These are phyloP conservation scores for Platichthys flesus DNA, from an alignment of 2,113 vertebrate genomes.

Conservation along the genomic window DNA sequence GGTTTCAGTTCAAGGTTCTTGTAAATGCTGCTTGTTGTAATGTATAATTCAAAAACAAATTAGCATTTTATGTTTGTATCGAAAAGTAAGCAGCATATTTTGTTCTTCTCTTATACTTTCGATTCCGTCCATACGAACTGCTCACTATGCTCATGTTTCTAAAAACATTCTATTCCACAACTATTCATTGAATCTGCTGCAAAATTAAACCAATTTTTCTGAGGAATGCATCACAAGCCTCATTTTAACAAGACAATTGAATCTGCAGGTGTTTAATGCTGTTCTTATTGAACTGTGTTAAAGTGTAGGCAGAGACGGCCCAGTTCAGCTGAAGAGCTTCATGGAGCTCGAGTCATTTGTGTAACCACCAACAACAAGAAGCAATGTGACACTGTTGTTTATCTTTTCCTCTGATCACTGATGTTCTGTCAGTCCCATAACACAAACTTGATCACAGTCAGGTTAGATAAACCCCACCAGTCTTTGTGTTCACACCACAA, in stretches of 20 bases:
- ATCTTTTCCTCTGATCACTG: too few species aligned
- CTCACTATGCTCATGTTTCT: not conserved
- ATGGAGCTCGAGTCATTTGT: too few species aligned
- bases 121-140: not conserved
- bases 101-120: not conserved
- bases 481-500: not conserved
- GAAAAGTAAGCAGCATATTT: too few species aligned
- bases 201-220: not conserved
- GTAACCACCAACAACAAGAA: too few species aligned
- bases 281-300: not conserved
- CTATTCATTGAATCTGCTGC: not conserved
- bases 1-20: not conserved
- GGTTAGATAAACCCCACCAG: not conserved
- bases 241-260: not conserved
- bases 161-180: not conserved
- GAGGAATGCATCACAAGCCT: too few species aligned
- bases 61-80: not conserved
- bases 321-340: too few species aligned
- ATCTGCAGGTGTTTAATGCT: not conserved
- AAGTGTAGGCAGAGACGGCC: too few species aligned
- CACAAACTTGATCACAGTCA: not conserved
- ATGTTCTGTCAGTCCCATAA: too few species aligned
- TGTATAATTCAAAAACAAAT: not conserved
- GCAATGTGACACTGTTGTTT: too few species aligned
- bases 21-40: not conserved